Percentiles rank a stretch among this genome's conserved stretches.
phyloP scores from a whole-genome alignment of 2,797 vertebrate genomes.

The Sebastolobus altivelis region DNA sequence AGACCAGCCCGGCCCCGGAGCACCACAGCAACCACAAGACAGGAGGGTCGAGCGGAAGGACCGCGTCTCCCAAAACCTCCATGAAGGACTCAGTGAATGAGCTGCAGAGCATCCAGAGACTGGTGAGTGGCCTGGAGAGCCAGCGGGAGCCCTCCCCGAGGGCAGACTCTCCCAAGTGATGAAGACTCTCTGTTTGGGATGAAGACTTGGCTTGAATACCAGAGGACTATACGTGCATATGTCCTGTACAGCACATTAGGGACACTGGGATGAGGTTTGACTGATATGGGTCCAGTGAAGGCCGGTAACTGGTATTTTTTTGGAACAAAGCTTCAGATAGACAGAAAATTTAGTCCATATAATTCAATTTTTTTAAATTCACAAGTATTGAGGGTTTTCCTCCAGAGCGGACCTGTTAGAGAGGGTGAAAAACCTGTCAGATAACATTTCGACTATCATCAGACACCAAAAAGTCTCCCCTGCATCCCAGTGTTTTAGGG shows the following conservation, averaged over 20 bases:
- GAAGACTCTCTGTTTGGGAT: slow-evolving; percentile 65
- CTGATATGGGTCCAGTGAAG: slow-evolving; percentile 38
- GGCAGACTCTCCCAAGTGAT: slow-evolving; percentile 90
- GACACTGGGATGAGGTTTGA: slow-evolving; percentile 62
- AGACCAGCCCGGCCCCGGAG: slow-evolving; percentile 91
- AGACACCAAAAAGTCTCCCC: slow-evolving; percentile 21
- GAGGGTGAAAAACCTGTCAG: slow-evolving; percentile 11
- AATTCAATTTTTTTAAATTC: slow-evolving; percentile 37
- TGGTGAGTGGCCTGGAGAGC: slow-evolving; percentile 96
- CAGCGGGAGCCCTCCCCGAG: slow-evolving; percentile 90
- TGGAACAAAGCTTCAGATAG: slow-evolving; percentile 64
- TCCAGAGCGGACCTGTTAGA: slow-evolving; percentile 21
- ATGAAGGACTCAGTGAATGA: slow-evolving; percentile 96
- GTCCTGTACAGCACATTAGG: slow-evolving; percentile 91
- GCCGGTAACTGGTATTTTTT: slow-evolving; percentile 50
- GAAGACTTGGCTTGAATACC: slow-evolving; percentile 81
- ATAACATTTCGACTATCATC: slow-evolving; percentile 17
- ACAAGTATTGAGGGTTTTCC: slow-evolving; percentile 36
- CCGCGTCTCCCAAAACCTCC: slow-evolving; percentile 89
- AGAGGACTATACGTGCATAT: slow-evolving; percentile 72
- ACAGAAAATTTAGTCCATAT: slow-evolving; percentile 43
- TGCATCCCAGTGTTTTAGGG: slow-evolving; percentile 4
- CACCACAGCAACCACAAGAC: slow-evolving; percentile 89
- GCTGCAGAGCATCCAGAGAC: slow-evolving; percentile 98
- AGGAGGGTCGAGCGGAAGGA: slow-evolving; percentile 79